Conservation (phyloP, 2,113 vertebrate genomes). For the Arizona elegans region DNA sequence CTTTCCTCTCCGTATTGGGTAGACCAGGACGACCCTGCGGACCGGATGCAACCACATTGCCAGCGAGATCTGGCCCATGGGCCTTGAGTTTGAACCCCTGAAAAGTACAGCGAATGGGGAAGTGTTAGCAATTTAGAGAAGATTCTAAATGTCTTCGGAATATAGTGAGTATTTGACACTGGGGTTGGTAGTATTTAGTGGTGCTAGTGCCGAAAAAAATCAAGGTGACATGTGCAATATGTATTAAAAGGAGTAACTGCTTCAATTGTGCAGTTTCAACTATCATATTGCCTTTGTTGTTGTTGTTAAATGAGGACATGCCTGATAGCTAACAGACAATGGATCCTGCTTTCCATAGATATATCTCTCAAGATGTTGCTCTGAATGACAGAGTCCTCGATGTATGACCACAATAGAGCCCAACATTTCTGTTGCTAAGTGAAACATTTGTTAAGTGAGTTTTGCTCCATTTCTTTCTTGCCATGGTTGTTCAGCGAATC, state of each 20-base stretch:
- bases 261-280: background rate
- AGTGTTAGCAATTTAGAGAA: background rate
- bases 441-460: no score
- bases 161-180: background rate
- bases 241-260: background rate
- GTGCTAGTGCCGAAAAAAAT: background rate
- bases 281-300: background rate
- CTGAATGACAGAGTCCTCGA: background rate
- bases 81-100: no score
- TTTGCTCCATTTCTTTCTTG: no score
- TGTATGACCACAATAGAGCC: no score
- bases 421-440: no score
- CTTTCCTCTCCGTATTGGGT: no score
- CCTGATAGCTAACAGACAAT: background rate
- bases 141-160: background rate
- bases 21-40: no score
- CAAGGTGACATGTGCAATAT: background rate
- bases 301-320: background rate
- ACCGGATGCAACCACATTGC: no score
- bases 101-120: background rate
- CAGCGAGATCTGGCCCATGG: fast-evolving
- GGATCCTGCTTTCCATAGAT: background rate
- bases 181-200: background rate
- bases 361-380: background rate
- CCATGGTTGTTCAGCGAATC: no score